phyloP scores from a whole-genome alignment of 1,140 invertebrate genomes.

The Apis cerana region DNA sequence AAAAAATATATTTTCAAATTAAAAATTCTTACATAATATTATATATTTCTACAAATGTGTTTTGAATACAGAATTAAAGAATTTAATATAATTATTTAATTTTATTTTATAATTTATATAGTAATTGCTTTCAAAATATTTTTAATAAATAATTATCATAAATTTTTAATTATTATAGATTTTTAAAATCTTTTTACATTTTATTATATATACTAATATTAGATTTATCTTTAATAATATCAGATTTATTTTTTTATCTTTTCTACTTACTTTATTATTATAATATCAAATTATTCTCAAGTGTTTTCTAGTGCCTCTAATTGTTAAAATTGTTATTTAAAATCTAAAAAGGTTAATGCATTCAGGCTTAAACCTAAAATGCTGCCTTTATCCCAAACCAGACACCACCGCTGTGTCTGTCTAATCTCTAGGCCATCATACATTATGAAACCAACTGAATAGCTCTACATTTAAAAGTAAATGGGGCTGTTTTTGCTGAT shows the following conservation, averaged over 20 bases:
- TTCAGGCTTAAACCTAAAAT: constrained; percentile 77
- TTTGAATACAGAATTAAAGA: constrained; percentile 6
- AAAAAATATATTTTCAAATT: constrained; percentile 14
- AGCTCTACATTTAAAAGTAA: constrained; percentile 68
- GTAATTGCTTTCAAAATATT: constrained; percentile 6
- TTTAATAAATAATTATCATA: background rate
- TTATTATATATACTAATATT: background rate
- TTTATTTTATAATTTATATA: background rate
- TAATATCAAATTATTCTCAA: constrained; percentile 30
- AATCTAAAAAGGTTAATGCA: constrained; percentile 69
- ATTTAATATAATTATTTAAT: constrained; percentile 4
- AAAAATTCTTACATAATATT: background rate
- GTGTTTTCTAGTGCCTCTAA: constrained; percentile 71
- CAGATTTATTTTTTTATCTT: constrained; percentile 8
- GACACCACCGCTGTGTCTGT: constrained; percentile 75
- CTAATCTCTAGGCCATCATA: constrained; percentile 73
- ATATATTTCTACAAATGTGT: background rate
- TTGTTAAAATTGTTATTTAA: constrained; percentile 40
- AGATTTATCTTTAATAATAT: background rate
- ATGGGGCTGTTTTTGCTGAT: constrained; percentile 69
- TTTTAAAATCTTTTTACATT: background rate
- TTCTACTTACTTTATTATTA: constrained; percentile 4
- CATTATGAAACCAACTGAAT: constrained; percentile 69
- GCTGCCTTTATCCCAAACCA: constrained; percentile 76
- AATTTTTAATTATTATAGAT: background rate